Evolutionary conservation across 2,113 vertebrate genomes (phyloP).

Genomic region (Ifrita kowaldi): DNA sequence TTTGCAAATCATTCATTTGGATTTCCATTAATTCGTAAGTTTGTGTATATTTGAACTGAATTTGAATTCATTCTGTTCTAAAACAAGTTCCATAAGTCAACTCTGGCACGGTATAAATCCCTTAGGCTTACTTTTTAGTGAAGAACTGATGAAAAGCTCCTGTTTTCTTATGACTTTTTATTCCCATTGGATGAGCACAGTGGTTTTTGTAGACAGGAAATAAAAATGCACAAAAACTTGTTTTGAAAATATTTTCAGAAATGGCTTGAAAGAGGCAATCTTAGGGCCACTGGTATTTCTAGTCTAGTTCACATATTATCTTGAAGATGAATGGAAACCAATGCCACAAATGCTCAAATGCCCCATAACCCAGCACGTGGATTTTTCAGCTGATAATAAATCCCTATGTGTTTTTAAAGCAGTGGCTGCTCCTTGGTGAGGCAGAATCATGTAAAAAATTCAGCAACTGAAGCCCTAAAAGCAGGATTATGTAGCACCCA

Average conservation of each 20-base stretch:
- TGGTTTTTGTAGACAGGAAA: background rate
- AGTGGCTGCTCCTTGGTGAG: background rate
- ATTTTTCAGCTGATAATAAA: background rate
- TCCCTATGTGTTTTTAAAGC: background rate
- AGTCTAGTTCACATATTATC: background rate
- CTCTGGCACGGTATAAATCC: background rate
- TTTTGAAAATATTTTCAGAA: background rate
- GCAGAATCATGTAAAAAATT: background rate
- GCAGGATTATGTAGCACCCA: background rate
- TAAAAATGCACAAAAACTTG: background rate
- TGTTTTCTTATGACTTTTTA: background rate
- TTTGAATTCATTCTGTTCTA: background rate
- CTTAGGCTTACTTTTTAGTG: background rate
- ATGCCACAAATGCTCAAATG: background rate
- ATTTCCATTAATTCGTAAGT: background rate
- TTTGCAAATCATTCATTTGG: background rate
- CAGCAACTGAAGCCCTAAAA: background rate
- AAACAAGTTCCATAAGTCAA: background rate
- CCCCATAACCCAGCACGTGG: background rate
- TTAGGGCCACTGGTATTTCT: background rate
- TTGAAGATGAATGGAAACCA: background rate
- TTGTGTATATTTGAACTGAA: background rate
- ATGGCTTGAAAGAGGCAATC: background rate
- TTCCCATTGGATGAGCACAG: background rate
- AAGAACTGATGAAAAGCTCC: background rate